Conservation (phyloP, 2,797 vertebrate species). For the Macropodus opercularis region DNA sequence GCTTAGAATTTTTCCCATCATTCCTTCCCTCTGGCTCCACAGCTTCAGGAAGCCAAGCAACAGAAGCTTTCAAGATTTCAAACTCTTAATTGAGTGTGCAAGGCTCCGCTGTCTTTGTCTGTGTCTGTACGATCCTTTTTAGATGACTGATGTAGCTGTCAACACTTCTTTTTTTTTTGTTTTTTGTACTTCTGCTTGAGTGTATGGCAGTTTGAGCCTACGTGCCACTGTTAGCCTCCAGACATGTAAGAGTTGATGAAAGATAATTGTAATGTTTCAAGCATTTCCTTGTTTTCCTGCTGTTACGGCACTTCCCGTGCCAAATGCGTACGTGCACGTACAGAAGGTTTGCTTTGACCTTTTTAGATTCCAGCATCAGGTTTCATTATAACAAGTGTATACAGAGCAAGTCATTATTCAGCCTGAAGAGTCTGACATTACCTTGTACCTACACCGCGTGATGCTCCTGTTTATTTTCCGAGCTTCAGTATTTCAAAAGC, state of each 20-base stretch:
- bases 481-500: constrained; percentile 29
- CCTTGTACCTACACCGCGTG: constrained; percentile 32
- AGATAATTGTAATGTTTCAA: background rate
- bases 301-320: too few relatives aligned
- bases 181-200: background rate
- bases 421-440: constrained; percentile 34
- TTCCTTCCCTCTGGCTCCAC: constrained; percentile 40
- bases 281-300: background rate
- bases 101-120: constrained; percentile 20
- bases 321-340: background rate
- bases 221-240: background rate
- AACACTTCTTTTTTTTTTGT: constrained; percentile 10
- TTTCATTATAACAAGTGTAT: constrained; percentile 35
- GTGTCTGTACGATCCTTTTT: constrained; percentile 24
- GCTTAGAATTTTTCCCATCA: constrained; percentile 21
- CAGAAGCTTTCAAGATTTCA: constrained; percentile 39
- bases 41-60: constrained; percentile 40
- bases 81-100: constrained; percentile 40
- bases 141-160: constrained; percentile 24
- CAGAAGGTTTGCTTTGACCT: constrained; percentile 36
- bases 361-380: constrained; percentile 29
- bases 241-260: constrained; percentile 4
- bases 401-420: constrained; percentile 50
- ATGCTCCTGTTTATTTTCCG: constrained; percentile 25
- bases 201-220: constrained; percentile 5